Evolutionary conservation across 2,113 vertebrate genomes (phyloP), one percentile per base, ranked within the genome.

Genomic region (Sylvietta virens): DNA sequence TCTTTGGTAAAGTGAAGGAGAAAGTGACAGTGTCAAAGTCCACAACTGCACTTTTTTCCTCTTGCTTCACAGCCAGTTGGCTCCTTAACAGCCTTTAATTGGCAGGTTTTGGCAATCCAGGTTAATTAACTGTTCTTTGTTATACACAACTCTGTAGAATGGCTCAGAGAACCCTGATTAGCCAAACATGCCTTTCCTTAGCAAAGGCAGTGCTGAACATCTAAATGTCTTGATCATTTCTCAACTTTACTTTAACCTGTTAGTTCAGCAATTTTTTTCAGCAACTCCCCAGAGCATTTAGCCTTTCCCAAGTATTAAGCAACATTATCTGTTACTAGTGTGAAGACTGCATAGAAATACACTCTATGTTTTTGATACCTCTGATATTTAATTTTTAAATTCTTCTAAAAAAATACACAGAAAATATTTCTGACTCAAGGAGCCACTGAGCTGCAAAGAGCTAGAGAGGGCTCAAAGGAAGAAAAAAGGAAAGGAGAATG

Each of bases 71-170:
- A 91, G 94, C 83, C 93, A 96, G 91, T 67, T 87, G 89, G 84
- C 73, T 92, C 65, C 57, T 79, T 53, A 89, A 54, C 44, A 82
- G 45, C 12, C 16, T 57, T 87, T 61, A 87, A 57, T 53, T 86
- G 64, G 42, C 66, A 94, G 69, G 40, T 84, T 89, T 67, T 89
- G 78, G 86, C 37, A 84, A 76, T 72, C 20, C n/a, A 45, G 71
- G 91, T 92, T 97, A 94, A 93, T 91, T 93, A 95, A 90, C 83
- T 86, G 50, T 31, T 92, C 82, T 83, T 70, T 90, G 76, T 87
- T 71, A 84, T 4, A 74, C 4, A 42, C 45, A 50, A 65, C 57
- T 72, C 20, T 65, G 81, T 30, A 84, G 65, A 95, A 91, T 11
- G 15, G 65, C 40, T 53, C 37, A 80, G 53, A 76, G 66, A 92